Conservation (phyloP, 2,888 invertebrate species). For the Lysandra coridon region DNA sequence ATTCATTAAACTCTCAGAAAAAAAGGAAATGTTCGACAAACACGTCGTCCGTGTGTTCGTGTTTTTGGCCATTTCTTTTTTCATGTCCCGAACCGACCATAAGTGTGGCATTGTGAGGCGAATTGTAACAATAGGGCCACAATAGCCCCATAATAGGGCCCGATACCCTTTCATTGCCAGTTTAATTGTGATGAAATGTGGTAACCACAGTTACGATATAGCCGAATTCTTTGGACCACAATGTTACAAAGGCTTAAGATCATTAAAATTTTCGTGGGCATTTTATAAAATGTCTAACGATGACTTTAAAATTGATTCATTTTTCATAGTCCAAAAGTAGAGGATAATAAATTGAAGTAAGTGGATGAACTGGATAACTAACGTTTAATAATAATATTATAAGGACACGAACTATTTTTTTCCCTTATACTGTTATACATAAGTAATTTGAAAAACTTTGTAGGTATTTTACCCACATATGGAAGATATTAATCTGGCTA, state of each 20-base stretch:
- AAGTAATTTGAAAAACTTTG: no score
- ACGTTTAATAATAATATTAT: no score
- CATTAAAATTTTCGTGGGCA: not conserved
- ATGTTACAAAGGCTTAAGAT: conserved; percentile 8
- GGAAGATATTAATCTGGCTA: no score
- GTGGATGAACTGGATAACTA: no score
- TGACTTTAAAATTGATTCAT: not conserved
- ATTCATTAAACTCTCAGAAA: no score
- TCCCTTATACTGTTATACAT: no score
- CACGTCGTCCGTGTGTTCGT: conserved; percentile 46
- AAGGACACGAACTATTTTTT: no score
- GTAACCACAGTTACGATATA: conserved; percentile 65
- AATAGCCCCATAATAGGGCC: conserved; percentile 61
- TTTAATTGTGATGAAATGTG: conserved; percentile 80
- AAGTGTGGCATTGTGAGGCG: conserved; percentile 75
- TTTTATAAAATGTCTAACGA: not conserved
- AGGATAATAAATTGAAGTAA: not conserved
- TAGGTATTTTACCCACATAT: no score
- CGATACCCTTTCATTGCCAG: conserved; percentile 76
- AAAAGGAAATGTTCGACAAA: not conserved
- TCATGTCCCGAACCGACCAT: conserved; percentile 74
- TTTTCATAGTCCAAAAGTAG: not conserved
- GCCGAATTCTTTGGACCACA: conserved; percentile 25
- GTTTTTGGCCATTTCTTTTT: conserved; percentile 71
- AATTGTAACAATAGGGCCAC: conserved; percentile 71